Evolutionary conservation across 2,113 vertebrate genomes (phyloP).

Genomic region (Cairina moschata): DNA sequence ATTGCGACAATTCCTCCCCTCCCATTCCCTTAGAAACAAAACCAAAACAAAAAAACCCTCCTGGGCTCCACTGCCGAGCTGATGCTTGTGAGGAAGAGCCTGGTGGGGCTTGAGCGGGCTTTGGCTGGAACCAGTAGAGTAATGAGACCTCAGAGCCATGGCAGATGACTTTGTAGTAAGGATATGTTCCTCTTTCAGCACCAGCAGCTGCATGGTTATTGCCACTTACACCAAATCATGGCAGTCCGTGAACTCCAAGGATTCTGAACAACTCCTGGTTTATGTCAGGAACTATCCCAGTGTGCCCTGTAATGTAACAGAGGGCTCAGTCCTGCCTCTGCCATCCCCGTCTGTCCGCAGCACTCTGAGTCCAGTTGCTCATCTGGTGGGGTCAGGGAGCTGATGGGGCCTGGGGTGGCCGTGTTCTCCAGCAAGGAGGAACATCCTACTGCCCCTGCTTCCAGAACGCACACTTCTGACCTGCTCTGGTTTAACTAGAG

Average conservation of each 20-base stretch:
- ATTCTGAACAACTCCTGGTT: not conserved
- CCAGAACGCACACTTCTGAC: not conserved
- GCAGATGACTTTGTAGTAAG: not conserved
- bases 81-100: not conserved
- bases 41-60: not conserved
- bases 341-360: not conserved
- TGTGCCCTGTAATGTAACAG: not conserved
- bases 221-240: not conserved
- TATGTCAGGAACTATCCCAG: not conserved
- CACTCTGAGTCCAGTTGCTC: not conserved
- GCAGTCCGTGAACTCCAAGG: not conserved
- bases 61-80: not conserved
- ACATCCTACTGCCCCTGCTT: not conserved
- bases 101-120: not conserved
- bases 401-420: not conserved
- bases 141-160: not conserved
- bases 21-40: conserved; percentile 46
- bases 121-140: not conserved
- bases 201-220: accelerated
- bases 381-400: not conserved
- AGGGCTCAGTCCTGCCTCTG: not conserved
- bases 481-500: not conserved
- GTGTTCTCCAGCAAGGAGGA: not conserved
- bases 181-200: not conserved
- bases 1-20: conserved; percentile 34